phyloP scores from a whole-genome alignment of 2,888 invertebrate species.

The Oligia strigilis region DNA sequence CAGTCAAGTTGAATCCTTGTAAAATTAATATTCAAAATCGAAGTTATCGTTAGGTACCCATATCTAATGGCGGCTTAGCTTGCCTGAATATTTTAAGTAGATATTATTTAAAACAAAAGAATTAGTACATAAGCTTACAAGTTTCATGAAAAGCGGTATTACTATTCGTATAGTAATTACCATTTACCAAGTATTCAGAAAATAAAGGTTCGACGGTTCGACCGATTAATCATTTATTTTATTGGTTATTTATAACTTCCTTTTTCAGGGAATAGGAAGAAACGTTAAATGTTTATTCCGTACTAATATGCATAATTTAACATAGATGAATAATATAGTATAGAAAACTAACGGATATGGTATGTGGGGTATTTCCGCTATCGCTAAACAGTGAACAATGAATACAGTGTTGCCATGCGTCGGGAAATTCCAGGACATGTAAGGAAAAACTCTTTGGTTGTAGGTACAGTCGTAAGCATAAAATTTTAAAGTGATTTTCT shows the following conservation, averaged over 20 bases:
- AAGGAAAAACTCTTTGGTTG: not conserved
- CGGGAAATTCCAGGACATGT: slow-evolving; percentile 22
- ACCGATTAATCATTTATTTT: slow-evolving; percentile 45
- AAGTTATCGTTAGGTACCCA: slow-evolving; percentile 52
- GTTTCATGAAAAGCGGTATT: slow-evolving; percentile 50
- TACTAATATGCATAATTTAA: slow-evolving; percentile 27
- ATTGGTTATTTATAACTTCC: slow-evolving; percentile 53
- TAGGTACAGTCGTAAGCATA: not conserved
- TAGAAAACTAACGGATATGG: slow-evolving; percentile 6
- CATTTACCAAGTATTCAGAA: slow-evolving; percentile 32
- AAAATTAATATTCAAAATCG: slow-evolving; percentile 64
- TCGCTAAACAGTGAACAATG: slow-evolving; percentile 2
- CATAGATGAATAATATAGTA: slow-evolving; percentile 16
- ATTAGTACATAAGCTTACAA: slow-evolving; percentile 46
- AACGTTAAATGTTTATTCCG: slow-evolving; percentile 39
- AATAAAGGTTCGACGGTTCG: slow-evolving; percentile 17
- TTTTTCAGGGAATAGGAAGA: slow-evolving; percentile 15
- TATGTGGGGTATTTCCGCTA: slow-evolving; percentile 34
- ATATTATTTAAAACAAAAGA: slow-evolving; percentile 51
- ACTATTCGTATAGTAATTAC: slow-evolving; percentile 39
- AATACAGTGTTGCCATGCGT: slow-evolving; percentile 1
- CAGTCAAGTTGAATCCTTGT: slow-evolving; percentile 50
- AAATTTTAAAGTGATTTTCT: not conserved
- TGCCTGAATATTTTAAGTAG: slow-evolving; percentile 54
- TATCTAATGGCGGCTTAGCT: slow-evolving; percentile 59